A percentile compares a stretch with the other conserved stretches of the same genome.
phyloP scores from a whole-genome alignment of 2,888 invertebrate genomes.

The Dromius quadrimaculatus region DNA sequence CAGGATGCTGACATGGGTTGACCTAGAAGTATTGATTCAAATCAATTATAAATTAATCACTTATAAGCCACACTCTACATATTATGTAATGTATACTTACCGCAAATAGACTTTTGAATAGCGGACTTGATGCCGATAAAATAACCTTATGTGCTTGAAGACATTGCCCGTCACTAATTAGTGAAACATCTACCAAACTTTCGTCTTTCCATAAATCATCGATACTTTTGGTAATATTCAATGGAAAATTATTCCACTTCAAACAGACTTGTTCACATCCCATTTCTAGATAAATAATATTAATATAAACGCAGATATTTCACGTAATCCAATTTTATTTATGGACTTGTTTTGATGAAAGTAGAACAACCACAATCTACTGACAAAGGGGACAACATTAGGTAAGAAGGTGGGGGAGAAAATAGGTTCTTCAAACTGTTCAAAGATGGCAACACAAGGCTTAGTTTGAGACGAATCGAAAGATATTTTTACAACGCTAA shows the following conservation, averaged over 20 bases:
- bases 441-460: neutral
- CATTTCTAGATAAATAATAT: conserved; percentile 23
- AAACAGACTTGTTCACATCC: conserved; percentile 47
- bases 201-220: conserved; percentile 51
- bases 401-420: too few species aligned
- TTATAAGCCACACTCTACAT: neutral
- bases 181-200: conserved; percentile 46
- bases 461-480: too few species aligned
- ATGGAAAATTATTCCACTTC: conserved; percentile 50
- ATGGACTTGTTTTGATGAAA: conserved; percentile 48
- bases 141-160: conserved; percentile 51
- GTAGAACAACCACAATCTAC: neutral
- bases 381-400: too few species aligned
- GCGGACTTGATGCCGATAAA: conserved; percentile 44
- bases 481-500: too few species aligned
- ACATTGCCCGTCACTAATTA: conserved; percentile 47
- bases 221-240: conserved; percentile 49
- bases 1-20: conserved; percentile 80
- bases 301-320: neutral
- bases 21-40: conserved; percentile 31
- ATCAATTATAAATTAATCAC: conserved; percentile 12
- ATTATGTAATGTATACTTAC: conserved; percentile 14
- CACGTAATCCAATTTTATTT: conserved; percentile 17
- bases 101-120: conserved; percentile 47
- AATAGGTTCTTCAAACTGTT: too few species aligned